Conservation (phyloP, 2,888 invertebrate species). For the Drosophila phalerata region DNA sequence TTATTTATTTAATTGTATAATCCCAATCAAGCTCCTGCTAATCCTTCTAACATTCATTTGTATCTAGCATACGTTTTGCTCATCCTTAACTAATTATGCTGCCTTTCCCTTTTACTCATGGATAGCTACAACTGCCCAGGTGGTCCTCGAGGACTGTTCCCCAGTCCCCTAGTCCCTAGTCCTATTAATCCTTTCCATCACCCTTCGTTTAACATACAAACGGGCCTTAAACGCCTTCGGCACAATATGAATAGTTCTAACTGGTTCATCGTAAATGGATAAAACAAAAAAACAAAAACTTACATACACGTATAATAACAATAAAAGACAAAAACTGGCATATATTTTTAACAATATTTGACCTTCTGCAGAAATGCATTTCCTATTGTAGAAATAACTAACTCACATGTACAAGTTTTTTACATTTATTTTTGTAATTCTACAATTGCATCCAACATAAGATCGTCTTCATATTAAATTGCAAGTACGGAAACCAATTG, state of each 20-base stretch:
- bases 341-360: slow-evolving; percentile 65
- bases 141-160: slow-evolving; percentile 14
- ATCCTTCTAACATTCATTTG: slow-evolving; percentile 34
- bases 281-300: slow-evolving; percentile 17
- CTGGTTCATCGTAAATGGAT: slow-evolving; percentile 34
- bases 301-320: slow-evolving; percentile 16
- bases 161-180: slow-evolving; percentile 1
- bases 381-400: slow-evolving; percentile 77
- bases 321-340: slow-evolving; percentile 51
- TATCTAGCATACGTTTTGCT: slow-evolving; percentile 23
- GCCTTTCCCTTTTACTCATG: slow-evolving; percentile 26
- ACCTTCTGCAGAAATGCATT: slow-evolving; percentile 66
- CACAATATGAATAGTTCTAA: slow-evolving; percentile 49
- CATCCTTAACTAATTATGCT: slow-evolving; percentile 25
- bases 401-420: slow-evolving; percentile 78
- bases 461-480: slow-evolving; percentile 66
- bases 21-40: slow-evolving; percentile 53
- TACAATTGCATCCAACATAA: slow-evolving; percentile 59
- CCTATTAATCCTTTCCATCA: slow-evolving; percentile 7
- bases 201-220: slow-evolving; percentile 35
- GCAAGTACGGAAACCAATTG: slow-evolving; percentile 62
- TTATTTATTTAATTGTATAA: slow-evolving; percentile 75
- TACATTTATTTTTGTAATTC: slow-evolving; percentile 79
- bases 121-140: slow-evolving; percentile 26
- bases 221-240: slow-evolving; percentile 53